Conservation (phyloP, 2,113 vertebrate species). For the Phrynosoma platyrhinos region DNA sequence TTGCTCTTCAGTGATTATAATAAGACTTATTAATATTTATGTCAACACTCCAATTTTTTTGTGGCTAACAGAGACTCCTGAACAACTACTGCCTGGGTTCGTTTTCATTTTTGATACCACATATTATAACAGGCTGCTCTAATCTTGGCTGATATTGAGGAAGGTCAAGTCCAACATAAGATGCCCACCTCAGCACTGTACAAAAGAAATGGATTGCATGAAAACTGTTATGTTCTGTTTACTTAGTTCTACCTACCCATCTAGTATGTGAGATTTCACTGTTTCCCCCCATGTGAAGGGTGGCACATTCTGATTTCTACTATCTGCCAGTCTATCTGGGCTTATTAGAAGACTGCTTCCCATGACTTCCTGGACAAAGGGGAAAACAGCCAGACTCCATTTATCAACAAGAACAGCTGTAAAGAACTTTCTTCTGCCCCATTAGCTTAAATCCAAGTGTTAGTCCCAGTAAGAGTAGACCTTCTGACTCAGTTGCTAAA, state of each 20-base stretch:
- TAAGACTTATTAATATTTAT: neutral
- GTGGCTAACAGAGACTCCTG: neutral
- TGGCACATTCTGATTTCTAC: too few species aligned
- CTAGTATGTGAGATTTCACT: neutral
- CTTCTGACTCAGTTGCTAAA: too few species aligned
- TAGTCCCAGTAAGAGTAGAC: too few species aligned
- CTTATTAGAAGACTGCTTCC: neutral
- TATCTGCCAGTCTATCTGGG: neutral
- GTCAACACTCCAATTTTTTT: neutral
- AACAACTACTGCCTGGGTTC: neutral
- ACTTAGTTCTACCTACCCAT: neutral
- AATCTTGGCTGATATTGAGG: neutral
- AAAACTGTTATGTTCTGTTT: too few species aligned
- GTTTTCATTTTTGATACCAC: neutral
- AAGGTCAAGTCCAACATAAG: too few species aligned
- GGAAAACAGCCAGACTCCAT: neutral
- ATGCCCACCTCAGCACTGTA: too few species aligned
- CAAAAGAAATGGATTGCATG: too few species aligned
- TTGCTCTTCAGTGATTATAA: neutral
- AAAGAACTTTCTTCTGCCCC: neutral
- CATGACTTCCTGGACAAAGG: neutral
- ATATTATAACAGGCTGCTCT: neutral
- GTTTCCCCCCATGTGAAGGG: neutral
- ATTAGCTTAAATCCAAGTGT: too few species aligned
- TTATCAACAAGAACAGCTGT: neutral